Conservation (phyloP, 2,888 invertebrate species). For the Kryphioiulus occultus region DNA sequence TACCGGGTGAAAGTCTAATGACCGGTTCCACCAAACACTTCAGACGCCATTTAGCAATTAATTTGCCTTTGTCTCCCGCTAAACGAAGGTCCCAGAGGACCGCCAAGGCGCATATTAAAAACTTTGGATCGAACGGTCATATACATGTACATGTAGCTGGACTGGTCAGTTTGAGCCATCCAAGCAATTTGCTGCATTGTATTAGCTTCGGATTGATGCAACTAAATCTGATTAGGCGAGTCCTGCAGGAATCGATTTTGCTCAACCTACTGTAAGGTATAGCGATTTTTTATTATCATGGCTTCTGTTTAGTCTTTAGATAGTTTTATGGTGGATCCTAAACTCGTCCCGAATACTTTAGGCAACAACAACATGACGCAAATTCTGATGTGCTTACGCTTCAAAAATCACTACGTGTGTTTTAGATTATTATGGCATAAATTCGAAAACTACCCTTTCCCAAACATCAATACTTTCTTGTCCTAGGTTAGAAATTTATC, state of each 20-base stretch:
- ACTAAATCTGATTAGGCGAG: not conserved
- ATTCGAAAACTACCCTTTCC: too few relatives aligned
- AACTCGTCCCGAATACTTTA: too few relatives aligned
- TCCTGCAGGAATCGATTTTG: not conserved
- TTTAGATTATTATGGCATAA: too few relatives aligned
- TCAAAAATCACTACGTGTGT: too few relatives aligned
- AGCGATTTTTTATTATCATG: too few relatives aligned
- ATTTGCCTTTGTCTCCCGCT: not conserved
- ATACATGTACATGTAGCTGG: not conserved
- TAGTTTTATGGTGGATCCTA: too few relatives aligned
- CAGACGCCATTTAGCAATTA: not conserved
- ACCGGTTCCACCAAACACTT: slow-evolving; percentile 2
- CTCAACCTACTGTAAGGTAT: not conserved
- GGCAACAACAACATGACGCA: too few relatives aligned
- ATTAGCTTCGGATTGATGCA: not conserved
- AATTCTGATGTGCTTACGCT: too few relatives aligned
- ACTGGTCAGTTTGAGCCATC: not conserved
- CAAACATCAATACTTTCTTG: too few relatives aligned
- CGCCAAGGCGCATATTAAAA: not conserved
- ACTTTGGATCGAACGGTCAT: not conserved
- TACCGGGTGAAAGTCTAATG: not conserved
- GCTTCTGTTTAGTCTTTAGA: too few relatives aligned
- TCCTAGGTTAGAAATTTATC: too few relatives aligned
- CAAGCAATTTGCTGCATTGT: not conserved
- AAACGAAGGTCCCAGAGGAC: not conserved